These are phyloP conservation scores for Thyatira batis DNA, from an alignment of 2,888 invertebrate species.

Conservation along the genomic window DNA sequence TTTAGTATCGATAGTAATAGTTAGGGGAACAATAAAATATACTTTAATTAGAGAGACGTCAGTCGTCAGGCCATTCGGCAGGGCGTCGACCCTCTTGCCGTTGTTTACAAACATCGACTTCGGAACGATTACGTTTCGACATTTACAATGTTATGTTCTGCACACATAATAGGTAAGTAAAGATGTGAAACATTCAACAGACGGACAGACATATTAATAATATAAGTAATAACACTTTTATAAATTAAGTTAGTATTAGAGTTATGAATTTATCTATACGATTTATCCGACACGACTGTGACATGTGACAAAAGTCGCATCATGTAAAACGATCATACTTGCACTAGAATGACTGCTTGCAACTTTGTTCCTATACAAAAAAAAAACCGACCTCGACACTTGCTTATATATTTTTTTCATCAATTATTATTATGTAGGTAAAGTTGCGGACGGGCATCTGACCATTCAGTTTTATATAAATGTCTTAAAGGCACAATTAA, in stretches of 20 bases:
- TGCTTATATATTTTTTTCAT: slow-evolving; percentile 23
- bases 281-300: not conserved
- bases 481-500: slow-evolving; percentile 13
- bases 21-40: slow-evolving; percentile 80
- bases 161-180: not conserved
- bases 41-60: slow-evolving; percentile 68
- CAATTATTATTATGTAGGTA: slow-evolving; percentile 36
- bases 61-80: slow-evolving; percentile 39
- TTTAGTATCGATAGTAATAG: slow-evolving; percentile 65
- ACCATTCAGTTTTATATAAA: slow-evolving; percentile 20
- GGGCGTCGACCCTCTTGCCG: slow-evolving; percentile 38
- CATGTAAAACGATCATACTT: slow-evolving; percentile 11
- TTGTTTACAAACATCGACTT: slow-evolving; percentile 31
- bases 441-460: slow-evolving; percentile 18
- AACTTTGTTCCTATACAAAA: slow-evolving; percentile 34
- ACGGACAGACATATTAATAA: too few relatives aligned
- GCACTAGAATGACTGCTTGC: slow-evolving; percentile 21
- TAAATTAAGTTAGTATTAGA: too few relatives aligned
- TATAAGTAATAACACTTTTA: too few relatives aligned
- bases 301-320: slow-evolving; percentile 1
- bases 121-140: slow-evolving; percentile 28
- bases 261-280: too few relatives aligned
- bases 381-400: slow-evolving; percentile 37
- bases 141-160: slow-evolving; percentile 14
- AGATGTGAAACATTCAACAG: not conserved